A percentile compares a stretch with the other conserved stretches of the same genome.
phyloP scores from a whole-genome alignment of 1,140 invertebrate genomes.

The Oncopodura yosiiana region DNA sequence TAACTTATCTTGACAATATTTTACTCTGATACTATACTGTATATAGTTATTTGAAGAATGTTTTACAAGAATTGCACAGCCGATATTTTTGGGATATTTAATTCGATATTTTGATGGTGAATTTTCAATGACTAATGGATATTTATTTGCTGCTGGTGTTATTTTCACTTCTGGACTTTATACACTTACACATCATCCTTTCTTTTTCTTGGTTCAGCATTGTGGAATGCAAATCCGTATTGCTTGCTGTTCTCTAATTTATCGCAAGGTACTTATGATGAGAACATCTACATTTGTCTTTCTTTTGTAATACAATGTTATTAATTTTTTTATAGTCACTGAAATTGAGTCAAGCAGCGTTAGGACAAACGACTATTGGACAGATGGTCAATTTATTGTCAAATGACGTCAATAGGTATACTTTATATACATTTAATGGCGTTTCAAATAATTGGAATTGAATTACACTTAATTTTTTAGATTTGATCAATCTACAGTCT shows the following conservation, averaged over 20 bases:
- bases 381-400: constrained; percentile 52
- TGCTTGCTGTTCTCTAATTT: constrained; percentile 47
- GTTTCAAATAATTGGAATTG: not conserved
- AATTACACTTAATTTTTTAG: not conserved
- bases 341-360: constrained; percentile 37
- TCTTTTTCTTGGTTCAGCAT: constrained; percentile 46
- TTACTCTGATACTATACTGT: too few relatives aligned
- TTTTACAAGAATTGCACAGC: constrained; percentile 35
- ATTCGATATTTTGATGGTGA: constrained; percentile 37
- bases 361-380: constrained; percentile 47
- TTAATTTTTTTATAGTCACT: constrained; percentile 25
- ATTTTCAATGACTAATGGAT: constrained; percentile 28
- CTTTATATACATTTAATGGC: not conserved
- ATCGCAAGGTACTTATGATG: constrained; percentile 44
- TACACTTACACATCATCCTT: constrained; percentile 48
- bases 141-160: constrained; percentile 38
- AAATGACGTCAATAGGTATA: constrained; percentile 48
- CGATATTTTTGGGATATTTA: constrained; percentile 37
- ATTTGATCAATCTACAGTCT: constrained; percentile 38
- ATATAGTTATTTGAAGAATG: constrained; percentile 12
- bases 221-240: constrained; percentile 47
- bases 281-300: not conserved
- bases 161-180: constrained; percentile 42
- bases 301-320: not conserved
- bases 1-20: too few relatives aligned